Percentiles rank a stretch among this genome's conserved stretches.
These are phyloP conservation scores for Nesogale talazaci DNA, from an alignment of 2,113 vertebrate genomes.

Conservation along the genomic window DNA sequence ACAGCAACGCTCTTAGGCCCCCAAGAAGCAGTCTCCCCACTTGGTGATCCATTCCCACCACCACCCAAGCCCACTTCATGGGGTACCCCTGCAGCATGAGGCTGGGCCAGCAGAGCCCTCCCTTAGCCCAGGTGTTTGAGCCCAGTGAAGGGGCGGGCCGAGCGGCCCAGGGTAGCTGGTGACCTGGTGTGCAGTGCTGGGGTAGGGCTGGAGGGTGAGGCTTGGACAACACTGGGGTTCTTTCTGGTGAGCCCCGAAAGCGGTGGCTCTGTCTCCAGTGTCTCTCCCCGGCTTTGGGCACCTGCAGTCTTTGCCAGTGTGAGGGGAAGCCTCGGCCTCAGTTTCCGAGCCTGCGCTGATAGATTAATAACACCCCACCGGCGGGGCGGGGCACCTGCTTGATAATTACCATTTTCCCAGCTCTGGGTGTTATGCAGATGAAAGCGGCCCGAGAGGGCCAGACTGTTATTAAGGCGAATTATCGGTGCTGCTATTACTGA, in stretches of 20 bases:
- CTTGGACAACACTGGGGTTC: not conserved
- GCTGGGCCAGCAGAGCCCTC: not conserved
- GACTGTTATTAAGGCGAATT: constrained; percentile 81
- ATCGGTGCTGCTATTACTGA: constrained; percentile 75
- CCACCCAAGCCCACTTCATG: not conserved
- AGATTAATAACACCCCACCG: constrained; percentile 70
- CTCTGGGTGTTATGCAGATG: constrained; percentile 72
- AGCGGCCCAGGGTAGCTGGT: not conserved
- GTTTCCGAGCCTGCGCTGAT: constrained; percentile 70
- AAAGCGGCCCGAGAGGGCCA: constrained; percentile 66
- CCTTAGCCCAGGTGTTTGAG: not conserved
- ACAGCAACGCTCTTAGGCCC: not conserved
- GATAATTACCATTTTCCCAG: constrained; percentile 74
- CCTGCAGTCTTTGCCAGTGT: not conserved
- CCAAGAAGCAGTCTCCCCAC: not conserved
- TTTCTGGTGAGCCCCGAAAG: not conserved
- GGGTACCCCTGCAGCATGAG: not conserved
- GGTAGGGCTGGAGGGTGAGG: not conserved
- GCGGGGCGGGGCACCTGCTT: constrained; percentile 68
- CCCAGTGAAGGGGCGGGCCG: rapidly evolving
- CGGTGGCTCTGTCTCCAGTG: not conserved
- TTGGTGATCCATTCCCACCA: not conserved
- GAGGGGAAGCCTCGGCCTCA: constrained; percentile 65
- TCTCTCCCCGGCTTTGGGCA: not conserved
- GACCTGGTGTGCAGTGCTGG: not conserved